Evolutionary conservation across 2,797 vertebrate species (phyloP).

Genomic region (Nasua narica): DNA sequence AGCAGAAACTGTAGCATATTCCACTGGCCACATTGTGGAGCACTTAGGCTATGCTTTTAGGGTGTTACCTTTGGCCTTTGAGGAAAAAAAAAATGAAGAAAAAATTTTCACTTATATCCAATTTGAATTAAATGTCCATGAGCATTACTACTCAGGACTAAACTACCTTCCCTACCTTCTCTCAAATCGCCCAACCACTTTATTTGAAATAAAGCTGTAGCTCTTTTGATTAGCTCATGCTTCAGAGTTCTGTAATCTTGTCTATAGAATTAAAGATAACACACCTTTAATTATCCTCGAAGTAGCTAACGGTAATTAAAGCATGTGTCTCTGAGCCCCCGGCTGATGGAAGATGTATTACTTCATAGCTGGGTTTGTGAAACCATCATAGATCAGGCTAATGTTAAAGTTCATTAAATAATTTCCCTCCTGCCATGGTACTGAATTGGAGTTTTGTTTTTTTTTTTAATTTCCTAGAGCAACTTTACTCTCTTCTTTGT

Average conservation of each 20-base stretch:
- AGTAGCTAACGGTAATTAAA: slow-evolving; percentile 46
- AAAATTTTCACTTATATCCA: neutral
- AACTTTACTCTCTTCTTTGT: neutral
- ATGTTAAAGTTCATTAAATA: neutral
- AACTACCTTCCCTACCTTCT: neutral
- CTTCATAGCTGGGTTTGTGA: neutral
- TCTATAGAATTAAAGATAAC: neutral
- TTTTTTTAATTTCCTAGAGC: neutral
- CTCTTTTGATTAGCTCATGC: neutral
- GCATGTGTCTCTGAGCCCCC: neutral
- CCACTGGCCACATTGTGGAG: fast-evolving
- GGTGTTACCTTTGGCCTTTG: neutral
- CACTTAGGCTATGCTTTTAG: neutral
- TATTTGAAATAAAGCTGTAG: neutral
- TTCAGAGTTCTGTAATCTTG: neutral
- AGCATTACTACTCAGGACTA: neutral
- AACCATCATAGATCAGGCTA: neutral
- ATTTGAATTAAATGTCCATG: neutral
- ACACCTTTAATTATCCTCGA: slow-evolving; percentile 33
- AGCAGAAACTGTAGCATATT: neutral
- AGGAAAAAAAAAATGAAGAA: neutral
- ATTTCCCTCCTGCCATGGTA: neutral
- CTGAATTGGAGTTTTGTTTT: neutral
- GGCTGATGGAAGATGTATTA: neutral
- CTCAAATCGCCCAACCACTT: neutral